phyloP scores from a whole-genome alignment of 2,888 invertebrate genomes.

The Creontiades dilutus region DNA sequence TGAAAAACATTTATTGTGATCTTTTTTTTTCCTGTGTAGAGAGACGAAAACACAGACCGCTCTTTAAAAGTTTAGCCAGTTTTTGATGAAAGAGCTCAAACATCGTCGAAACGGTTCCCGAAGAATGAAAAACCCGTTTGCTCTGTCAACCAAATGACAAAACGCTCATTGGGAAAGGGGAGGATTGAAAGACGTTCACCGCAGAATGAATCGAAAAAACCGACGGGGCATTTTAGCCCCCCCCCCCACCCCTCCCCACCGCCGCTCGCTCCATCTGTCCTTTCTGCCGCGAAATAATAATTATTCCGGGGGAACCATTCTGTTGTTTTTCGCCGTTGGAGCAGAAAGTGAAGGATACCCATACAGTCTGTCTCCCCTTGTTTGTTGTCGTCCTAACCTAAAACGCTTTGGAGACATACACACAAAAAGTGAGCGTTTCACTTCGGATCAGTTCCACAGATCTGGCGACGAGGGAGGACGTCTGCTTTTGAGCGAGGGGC shows the following conservation, averaged over 20 bases:
- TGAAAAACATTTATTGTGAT: not conserved
- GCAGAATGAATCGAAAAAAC: conserved; percentile 18
- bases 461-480: conserved; percentile 15
- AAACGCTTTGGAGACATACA: conserved; percentile 29
- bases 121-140: conserved; percentile 37
- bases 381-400: conserved; percentile 20
- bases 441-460: conserved; percentile 44
- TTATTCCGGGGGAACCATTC: not conserved
- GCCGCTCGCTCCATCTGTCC: too few species aligned
- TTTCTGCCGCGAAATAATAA: not conserved
- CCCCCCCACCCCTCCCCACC: not conserved
- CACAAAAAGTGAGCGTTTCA: conserved; percentile 50
- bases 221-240: not conserved
- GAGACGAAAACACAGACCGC: not conserved
- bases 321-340: conserved; percentile 17
- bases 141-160: conserved; percentile 27
- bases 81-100: conserved; percentile 17
- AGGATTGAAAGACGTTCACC: conserved; percentile 25
- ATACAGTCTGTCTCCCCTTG: conserved; percentile 26
- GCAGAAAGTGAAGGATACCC: conserved; percentile 25
- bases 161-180: not conserved
- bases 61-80: conserved; percentile 4
- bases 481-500: conserved; percentile 32
- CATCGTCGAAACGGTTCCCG: not conserved
- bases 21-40: not conserved